Conservation (phyloP, 2,113 vertebrate genomes). For the Megalops atlanticus region DNA sequence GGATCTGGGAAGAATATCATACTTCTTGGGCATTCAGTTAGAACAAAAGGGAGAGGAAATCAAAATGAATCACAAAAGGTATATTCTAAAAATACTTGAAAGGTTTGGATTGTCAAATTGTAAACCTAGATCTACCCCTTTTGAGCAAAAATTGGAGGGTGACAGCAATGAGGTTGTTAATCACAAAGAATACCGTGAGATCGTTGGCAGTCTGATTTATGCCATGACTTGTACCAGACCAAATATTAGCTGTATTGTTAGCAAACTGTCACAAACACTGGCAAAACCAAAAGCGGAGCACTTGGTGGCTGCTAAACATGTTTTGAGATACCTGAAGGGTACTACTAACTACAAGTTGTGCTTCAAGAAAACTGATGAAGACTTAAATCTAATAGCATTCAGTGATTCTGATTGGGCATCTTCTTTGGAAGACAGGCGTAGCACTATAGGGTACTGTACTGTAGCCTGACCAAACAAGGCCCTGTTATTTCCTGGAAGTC, state of each 20-base stretch:
- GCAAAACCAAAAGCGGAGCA: slow-evolving; percentile 18
- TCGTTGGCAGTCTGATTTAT: slow-evolving; percentile 32
- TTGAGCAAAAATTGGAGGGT: slow-evolving; percentile 30
- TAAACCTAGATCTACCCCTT: slow-evolving; percentile 37
- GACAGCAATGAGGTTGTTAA: slow-evolving; percentile 11
- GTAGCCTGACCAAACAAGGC: slow-evolving; percentile 26
- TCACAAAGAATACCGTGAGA: slow-evolving; percentile 13
- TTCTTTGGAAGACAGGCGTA: slow-evolving; percentile 18
- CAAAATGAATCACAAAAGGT: slow-evolving; percentile 33
- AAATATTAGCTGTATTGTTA: slow-evolving; percentile 37
- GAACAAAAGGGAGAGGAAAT: slow-evolving; percentile 26
- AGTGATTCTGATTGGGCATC: slow-evolving; percentile 37
- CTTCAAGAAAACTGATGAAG: slow-evolving; percentile 28
- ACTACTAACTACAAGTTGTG: slow-evolving; percentile 29
- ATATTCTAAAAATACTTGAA: slow-evolving; percentile 27
- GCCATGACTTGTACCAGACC: slow-evolving; percentile 35
- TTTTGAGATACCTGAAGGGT: slow-evolving; percentile 25
- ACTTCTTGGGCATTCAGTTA: slow-evolving; percentile 44
- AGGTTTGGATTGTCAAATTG: slow-evolving; percentile 36
- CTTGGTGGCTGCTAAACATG: slow-evolving; percentile 26
- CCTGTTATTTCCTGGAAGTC: slow-evolving; percentile 20
- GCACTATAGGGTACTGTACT: slow-evolving; percentile 38
- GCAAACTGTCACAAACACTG: slow-evolving; percentile 30
- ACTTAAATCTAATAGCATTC: slow-evolving; percentile 29
- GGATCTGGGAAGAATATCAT: slow-evolving; percentile 36